Percentiles rank a stretch among this genome's conserved stretches.
Conservation (phyloP, 2,113 vertebrate genomes). For the Egretta garzetta region DNA sequence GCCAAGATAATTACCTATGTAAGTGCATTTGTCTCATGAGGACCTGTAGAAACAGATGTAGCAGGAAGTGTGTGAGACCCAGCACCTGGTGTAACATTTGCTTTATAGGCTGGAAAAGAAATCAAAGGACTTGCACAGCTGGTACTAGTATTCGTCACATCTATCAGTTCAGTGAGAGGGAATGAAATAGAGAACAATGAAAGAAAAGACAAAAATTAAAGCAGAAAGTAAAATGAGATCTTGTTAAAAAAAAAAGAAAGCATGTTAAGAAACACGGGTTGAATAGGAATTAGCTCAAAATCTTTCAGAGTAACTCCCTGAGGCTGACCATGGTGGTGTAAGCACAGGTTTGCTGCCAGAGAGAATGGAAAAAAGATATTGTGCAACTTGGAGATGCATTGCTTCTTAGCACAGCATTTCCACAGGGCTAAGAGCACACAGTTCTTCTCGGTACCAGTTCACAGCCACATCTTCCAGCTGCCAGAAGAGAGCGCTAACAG, state of each 20-base stretch:
- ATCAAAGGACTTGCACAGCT: background rate
- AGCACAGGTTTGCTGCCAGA: background rate
- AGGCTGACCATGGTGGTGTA: background rate
- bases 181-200: background rate
- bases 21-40: background rate
- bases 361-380: background rate
- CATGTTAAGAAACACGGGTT: background rate
- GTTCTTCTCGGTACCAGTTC: rapidly evolving
- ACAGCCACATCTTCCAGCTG: background rate
- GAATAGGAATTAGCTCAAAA: background rate
- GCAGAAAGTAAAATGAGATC: background rate
- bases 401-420: background rate
- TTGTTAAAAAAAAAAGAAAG: rapidly evolving
- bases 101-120: background rate
- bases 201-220: background rate
- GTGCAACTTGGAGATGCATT: rapidly evolving
- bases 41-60: background rate
- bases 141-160: background rate
- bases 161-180: background rate
- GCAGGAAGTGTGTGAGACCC: background rate
- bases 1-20: background rate
- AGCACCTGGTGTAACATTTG: background rate
- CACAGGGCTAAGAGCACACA: rapidly evolving
- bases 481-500: background rate
- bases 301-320: background rate